These are phyloP conservation scores for Pseudopleuronectes americanus DNA, from an alignment of 2,797 vertebrate genomes.

Conservation along the genomic window DNA sequence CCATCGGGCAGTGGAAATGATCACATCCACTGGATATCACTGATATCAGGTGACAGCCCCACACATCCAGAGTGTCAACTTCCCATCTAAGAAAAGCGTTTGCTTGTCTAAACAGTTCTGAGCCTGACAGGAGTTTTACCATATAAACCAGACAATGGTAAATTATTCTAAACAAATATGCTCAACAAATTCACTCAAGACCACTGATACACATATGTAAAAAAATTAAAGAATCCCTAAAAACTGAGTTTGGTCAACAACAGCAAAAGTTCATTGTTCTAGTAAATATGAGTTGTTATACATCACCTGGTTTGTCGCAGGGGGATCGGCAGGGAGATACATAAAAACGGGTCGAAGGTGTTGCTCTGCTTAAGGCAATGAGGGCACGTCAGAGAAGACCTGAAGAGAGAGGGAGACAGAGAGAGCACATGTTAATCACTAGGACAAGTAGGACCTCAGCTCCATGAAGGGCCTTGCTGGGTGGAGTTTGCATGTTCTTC, in stretches of 20 bases:
- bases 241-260: neutral
- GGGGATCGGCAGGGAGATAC: conserved; percentile 94
- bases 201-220: neutral
- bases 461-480: too few relatives aligned
- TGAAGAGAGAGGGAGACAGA: conserved; percentile 62
- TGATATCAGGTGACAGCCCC: neutral
- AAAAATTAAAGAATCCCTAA: neutral
- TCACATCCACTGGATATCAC: neutral
- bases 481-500: too few relatives aligned
- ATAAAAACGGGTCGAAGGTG: conserved; percentile 94
- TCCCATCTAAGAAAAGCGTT: conserved; percentile 6
- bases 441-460: neutral
- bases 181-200: neutral
- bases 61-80: neutral
- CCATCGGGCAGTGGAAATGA: neutral
- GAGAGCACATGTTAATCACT: neutral
- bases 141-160: neutral
- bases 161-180: neutral
- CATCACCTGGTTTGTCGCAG: conserved; percentile 91
- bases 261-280: neutral
- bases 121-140: neutral
- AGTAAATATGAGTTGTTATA: conserved; percentile 13
- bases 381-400: conserved; percentile 94
- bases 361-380: conserved; percentile 97
- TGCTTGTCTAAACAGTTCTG: conserved; percentile 6